Base-by-base conservation (phyloP, 2,888 invertebrate species). In the Yponomeuta evonymella region DNA sequence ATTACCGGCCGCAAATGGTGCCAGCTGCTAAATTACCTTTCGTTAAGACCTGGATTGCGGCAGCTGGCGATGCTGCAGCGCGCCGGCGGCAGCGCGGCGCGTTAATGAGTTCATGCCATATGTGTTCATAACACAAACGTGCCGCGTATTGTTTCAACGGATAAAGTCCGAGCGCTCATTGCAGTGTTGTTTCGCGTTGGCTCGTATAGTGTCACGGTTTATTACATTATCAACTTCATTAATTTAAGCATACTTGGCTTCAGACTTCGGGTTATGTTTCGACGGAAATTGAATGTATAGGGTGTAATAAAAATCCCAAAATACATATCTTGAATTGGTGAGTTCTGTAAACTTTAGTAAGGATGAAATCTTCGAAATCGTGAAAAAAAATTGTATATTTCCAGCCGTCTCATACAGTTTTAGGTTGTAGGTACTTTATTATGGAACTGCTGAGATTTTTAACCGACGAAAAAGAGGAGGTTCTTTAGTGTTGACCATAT, bases 21-120 rank as follows among this genome's bases (percentile, higher is more conserved):
- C 77, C 81, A 81, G 79, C 81, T 82, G 83, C 79, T 83, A 83
- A 87, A 88, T 88, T 86, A 83, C 84, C 84, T 84, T 85, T 80
- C 79, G 85, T 81, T 86, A 85, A 85, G 85, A 87, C 87, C 86
- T 85, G 87, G 84, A 86, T 86, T 83, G 84, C 79, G 79, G 80
- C 81, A 81, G 81, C 70, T 70, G 63, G 70, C 48, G 48, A 48
- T 36, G 10, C 33, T 48, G 63, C 70, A 48, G 63, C 63, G 70
- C 77, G 79, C 78, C 68, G 76, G 78, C 76, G 76, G 51, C 51
- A 15, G 51, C 51, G 51, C 51, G 51, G 78, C 76, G 79, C 81
- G 83, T 81, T 86, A 87, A 86, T 86, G 84, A 83, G 81, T 79
- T 76, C 78, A 78, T 78, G 70, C 84, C 86, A 85, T 83, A 84